Evolutionary conservation across 2,113 vertebrate genomes (phyloP).

Genomic region (Rhabdornis inornatus): DNA sequence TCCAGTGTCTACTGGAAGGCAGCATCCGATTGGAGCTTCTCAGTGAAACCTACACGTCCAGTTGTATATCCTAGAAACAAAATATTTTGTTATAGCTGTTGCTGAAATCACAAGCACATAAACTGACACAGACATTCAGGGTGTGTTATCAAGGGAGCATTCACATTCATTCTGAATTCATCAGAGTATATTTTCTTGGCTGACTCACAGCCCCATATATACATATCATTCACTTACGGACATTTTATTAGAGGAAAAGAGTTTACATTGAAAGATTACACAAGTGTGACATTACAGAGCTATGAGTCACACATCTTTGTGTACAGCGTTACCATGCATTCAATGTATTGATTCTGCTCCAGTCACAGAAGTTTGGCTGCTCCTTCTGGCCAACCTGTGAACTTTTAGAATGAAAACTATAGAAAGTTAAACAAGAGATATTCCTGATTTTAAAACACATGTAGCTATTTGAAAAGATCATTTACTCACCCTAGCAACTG

Average conservation of each 20-base stretch:
- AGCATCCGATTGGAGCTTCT: neutral
- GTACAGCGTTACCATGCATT: conserved; percentile 56
- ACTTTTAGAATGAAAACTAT: conserved; percentile 1
- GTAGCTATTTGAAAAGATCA: neutral
- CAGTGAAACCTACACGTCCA: neutral
- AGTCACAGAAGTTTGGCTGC: conserved; percentile 46
- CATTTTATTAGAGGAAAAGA: conserved; percentile 52
- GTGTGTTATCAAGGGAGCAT: conserved; percentile 31
- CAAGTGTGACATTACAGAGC: conserved; percentile 59
- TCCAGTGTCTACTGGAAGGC: neutral
- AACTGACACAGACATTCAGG: neutral
- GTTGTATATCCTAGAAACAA: conserved; percentile 63
- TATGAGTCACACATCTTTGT: conserved; percentile 64
- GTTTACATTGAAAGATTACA: conserved; percentile 46
- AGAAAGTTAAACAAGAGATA: neutral
- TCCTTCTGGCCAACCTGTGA: conserved; percentile 47
- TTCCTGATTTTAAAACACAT: neutral
- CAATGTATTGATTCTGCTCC: conserved; percentile 39
- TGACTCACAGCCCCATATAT: conserved; percentile 15
- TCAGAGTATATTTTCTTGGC: conserved; percentile 41
- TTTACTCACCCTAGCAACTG: neutral
- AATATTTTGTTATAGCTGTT: conserved; percentile 56
- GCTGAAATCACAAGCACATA: conserved; percentile 54
- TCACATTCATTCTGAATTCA: conserved; percentile 64
- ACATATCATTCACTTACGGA: neutral